phyloP scores from a whole-genome alignment of 2,888 invertebrate genomes.

The Chydorus sphaericus region DNA sequence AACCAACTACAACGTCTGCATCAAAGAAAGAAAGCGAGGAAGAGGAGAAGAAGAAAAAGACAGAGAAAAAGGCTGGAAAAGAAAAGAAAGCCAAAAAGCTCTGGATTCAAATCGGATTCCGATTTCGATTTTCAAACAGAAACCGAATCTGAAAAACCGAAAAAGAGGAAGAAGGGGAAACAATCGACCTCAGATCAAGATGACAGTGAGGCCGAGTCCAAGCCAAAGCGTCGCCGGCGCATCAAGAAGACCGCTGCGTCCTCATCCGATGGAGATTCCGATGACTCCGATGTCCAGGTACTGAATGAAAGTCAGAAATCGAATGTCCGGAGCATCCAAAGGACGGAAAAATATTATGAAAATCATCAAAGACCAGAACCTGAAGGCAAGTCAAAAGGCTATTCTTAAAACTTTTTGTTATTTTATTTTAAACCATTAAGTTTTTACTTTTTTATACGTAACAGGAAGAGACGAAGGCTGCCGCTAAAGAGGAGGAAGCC shows the following conservation, averaged over 20 bases:
- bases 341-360: conserved; percentile 53
- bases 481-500: conserved; percentile 79
- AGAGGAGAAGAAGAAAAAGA: conserved; percentile 5
- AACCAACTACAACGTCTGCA: not conserved
- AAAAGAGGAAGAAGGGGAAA: not conserved
- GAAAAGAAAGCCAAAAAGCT: conserved; percentile 12
- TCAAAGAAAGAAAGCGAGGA: conserved; percentile 15
- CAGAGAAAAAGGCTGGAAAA: no score
- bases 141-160: conserved; percentile 6
- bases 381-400: conserved; percentile 25
- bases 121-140: conserved; percentile 7
- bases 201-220: conserved; percentile 12
- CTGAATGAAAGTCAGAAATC: conserved; percentile 7
- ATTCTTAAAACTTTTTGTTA: no score
- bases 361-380: conserved; percentile 37
- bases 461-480: conserved; percentile 64
- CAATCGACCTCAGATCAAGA: not conserved
- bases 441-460: conserved; percentile 33
- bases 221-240: conserved; percentile 15
- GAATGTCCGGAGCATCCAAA: conserved; percentile 25
- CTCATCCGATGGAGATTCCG: not conserved
- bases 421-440: not conserved
- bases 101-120: conserved; percentile 1
- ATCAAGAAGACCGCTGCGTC: conserved; percentile 8
- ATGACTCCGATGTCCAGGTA: conserved; percentile 14